phyloP scores from a whole-genome alignment of 2,797 vertebrate species.

The Aselliscus stoliczkanus region DNA sequence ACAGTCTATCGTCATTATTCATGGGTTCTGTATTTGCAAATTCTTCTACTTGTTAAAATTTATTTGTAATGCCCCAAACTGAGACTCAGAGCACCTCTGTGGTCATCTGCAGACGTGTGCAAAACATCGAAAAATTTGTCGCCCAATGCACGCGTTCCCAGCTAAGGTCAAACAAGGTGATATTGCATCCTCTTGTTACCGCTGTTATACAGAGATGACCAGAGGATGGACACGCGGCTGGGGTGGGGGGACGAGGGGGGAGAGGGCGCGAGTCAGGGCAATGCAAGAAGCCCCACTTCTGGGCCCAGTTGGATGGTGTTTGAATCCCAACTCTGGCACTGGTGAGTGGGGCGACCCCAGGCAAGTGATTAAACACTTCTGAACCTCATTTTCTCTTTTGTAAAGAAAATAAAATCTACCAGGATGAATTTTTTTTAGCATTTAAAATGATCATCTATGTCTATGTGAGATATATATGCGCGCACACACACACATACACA shows the following conservation, averaged over 20 bases:
- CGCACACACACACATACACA: too few species aligned
- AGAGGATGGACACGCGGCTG: rapidly evolving
- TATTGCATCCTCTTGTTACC: too few species aligned
- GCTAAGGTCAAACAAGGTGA: rapidly evolving
- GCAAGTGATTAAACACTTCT: not conserved
- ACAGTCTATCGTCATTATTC: not conserved
- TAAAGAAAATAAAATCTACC: not conserved
- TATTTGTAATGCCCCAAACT: not conserved
- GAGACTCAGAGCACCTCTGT: rapidly evolving
- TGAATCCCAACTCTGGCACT: not conserved
- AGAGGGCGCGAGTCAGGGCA: not conserved
- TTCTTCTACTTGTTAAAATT: not conserved
- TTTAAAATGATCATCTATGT: not conserved
- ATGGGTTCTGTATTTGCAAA: not conserved
- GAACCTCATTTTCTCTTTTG: not conserved
- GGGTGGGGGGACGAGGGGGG: too few species aligned
- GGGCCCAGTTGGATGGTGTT: not conserved
- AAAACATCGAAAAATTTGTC: not conserved
- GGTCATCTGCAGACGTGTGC: not conserved
- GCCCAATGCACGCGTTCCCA: rapidly evolving
- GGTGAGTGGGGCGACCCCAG: too few species aligned
- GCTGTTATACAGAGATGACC: rapidly evolving
- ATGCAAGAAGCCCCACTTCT: too few species aligned
- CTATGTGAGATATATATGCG: not conserved
- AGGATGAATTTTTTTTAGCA: not conserved